Conservation (phyloP, 2,888 invertebrate genomes). For the Stenolophus ochropezus region DNA sequence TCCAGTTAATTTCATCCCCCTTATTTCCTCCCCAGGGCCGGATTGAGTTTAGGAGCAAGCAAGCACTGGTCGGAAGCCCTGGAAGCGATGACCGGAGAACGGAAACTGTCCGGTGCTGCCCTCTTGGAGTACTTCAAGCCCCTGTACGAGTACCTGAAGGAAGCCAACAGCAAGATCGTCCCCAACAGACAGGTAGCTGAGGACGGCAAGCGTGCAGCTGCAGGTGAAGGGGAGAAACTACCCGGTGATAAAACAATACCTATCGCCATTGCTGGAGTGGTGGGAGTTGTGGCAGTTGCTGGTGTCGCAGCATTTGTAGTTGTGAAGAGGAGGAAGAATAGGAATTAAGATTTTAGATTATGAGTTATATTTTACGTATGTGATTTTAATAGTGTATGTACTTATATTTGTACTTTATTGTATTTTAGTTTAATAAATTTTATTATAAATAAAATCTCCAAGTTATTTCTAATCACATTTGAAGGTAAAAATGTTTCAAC, state of each 20-base stretch:
- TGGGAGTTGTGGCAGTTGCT: neutral
- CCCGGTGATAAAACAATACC: neutral
- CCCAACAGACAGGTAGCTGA: neutral
- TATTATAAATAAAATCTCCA: slow-evolving; percentile 6
- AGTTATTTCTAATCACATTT: too few relatives aligned
- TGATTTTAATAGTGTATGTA: slow-evolving; percentile 34
- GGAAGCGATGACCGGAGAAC: slow-evolving; percentile 76
- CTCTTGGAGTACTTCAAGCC: slow-evolving; percentile 78
- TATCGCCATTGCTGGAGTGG: slow-evolving; percentile 19
- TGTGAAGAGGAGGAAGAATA: slow-evolving; percentile 19
- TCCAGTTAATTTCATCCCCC: neutral
- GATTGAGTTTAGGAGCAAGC: slow-evolving; percentile 73
- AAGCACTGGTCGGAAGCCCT: slow-evolving; percentile 78
- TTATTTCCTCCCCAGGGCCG: slow-evolving; percentile 72
- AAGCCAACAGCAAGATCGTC: slow-evolving; percentile 71
- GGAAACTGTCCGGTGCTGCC: slow-evolving; percentile 75
- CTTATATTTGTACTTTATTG: slow-evolving; percentile 36
- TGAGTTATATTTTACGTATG: slow-evolving; percentile 24
- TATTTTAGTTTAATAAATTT: slow-evolving; percentile 37
- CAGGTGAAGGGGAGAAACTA: neutral
- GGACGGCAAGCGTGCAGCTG: neutral
- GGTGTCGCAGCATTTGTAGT: slow-evolving; percentile 5
- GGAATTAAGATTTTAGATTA: neutral
- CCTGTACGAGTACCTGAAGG: slow-evolving; percentile 74
- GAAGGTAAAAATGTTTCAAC: too few relatives aligned